These are phyloP conservation scores for Scrobipalpa costella DNA, from an alignment of 2,888 invertebrate species.

Conservation along the genomic window DNA sequence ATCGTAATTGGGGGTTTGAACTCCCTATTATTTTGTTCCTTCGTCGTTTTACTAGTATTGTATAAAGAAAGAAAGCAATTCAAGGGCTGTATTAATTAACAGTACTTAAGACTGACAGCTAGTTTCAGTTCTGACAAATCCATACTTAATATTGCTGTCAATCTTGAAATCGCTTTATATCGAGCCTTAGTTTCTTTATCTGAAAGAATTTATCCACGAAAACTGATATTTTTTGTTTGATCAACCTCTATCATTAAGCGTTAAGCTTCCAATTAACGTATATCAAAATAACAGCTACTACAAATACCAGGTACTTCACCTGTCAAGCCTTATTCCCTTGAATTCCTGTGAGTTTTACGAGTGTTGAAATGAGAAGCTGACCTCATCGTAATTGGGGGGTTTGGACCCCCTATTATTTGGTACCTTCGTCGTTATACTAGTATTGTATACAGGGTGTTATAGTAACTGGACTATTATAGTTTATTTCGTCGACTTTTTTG, in stretches of 20 bases:
- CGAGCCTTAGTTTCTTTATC: no score
- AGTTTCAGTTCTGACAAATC: no score
- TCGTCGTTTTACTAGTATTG: neutral
- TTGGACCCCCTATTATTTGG: constrained; percentile 7
- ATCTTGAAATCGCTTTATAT: no score
- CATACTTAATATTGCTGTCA: no score
- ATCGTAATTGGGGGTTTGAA: constrained; percentile 13
- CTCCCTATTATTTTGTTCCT: constrained; percentile 13
- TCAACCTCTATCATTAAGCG: no score
- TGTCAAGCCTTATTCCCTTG: neutral
- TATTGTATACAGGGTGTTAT: neutral
- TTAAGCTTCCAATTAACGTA: no score
- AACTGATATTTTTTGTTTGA: no score
- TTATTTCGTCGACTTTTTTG: no score
- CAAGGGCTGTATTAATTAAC: no score
- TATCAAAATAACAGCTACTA: constrained; percentile 2
- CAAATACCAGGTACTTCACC: neutral
- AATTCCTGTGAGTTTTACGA: constrained; percentile 15
- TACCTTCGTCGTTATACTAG: neutral
- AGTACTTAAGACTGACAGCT: no score
- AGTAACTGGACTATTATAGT: neutral
- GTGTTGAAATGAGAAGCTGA: constrained; percentile 15
- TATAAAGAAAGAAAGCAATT: no score
- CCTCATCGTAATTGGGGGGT: constrained; percentile 18
- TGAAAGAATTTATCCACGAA: no score